These are phyloP conservation scores for Osedax fenrisi DNA, from an alignment of 2,888 invertebrate genomes.

Conservation along the genomic window DNA sequence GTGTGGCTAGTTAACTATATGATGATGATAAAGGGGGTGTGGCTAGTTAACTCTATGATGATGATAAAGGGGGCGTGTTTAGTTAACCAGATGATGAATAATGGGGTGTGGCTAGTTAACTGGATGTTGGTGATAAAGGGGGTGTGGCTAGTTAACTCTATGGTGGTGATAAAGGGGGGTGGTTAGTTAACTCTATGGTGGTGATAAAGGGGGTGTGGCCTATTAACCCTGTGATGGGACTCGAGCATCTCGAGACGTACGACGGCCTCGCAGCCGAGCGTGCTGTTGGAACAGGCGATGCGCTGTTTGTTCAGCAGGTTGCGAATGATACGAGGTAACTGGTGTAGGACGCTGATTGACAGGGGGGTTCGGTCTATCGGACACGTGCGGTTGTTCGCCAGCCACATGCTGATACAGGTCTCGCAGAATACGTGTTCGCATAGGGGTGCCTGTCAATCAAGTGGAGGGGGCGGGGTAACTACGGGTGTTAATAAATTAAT, in stretches of 20 bases:
- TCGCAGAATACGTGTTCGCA: constrained; percentile 91
- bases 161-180: too few relatives aligned
- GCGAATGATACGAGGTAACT: constrained; percentile 80
- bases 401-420: constrained; percentile 85
- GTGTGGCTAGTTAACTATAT: too few relatives aligned
- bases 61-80: too few relatives aligned
- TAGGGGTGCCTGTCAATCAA: constrained; percentile 65
- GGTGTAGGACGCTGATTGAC: constrained; percentile 70
- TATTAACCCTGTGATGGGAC: constrained; percentile 63
- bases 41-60: too few relatives aligned
- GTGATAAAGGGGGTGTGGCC: too few relatives aligned
- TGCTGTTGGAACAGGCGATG: constrained; percentile 79
- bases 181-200: too few relatives aligned
- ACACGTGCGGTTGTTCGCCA: constrained; percentile 80
- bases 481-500: too few relatives aligned
- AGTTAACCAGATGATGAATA: too few relatives aligned
- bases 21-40: too few relatives aligned
- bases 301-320: constrained; percentile 70
- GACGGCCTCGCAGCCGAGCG: constrained; percentile 70
- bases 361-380: constrained; percentile 83
- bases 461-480: background rate
- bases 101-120: too few relatives aligned
- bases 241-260: constrained; percentile 72
- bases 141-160: too few relatives aligned
- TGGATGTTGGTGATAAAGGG: too few relatives aligned